A percentile compares a stretch with the other conserved stretches of the same genome.
Conservation (phyloP, 2,113 vertebrate species). For the Xiphophorus couchianus region DNA sequence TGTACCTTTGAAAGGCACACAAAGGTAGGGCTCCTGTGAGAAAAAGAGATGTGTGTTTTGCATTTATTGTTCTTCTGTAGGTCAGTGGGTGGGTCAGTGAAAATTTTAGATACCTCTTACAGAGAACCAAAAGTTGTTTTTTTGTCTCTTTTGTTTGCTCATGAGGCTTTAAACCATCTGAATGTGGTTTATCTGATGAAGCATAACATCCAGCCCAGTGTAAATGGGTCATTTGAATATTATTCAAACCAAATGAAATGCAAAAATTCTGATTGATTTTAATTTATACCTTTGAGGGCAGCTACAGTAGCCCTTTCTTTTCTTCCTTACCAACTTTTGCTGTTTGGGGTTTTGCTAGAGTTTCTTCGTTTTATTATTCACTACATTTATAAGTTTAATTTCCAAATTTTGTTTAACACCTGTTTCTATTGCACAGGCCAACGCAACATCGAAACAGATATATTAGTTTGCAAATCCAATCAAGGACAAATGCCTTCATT, state of each 20-base stretch:
- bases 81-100: neutral
- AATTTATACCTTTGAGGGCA: neutral
- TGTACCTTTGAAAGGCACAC: slow-evolving; percentile 23
- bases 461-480: neutral
- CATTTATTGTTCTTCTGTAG: slow-evolving; percentile 1
- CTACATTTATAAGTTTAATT: too few species aligned
- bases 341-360: neutral
- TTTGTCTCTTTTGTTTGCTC: neutral
- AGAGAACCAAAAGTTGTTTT: neutral
- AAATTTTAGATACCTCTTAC: neutral
- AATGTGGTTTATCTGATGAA: neutral
- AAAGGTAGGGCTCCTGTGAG: slow-evolving; percentile 10
- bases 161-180: neutral
- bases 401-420: too few species aligned
- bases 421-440: too few species aligned
- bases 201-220: neutral
- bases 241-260: neutral
- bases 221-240: neutral
- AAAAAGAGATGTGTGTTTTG: neutral
- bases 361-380: too few species aligned
- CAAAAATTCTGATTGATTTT: neutral
- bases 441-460: too few species aligned
- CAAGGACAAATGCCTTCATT: neutral
- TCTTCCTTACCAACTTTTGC: neutral
- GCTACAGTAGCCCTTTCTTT: neutral